These are phyloP conservation scores for Neomonachus schauinslandi DNA, from an alignment of 2,113 vertebrate species.

Conservation along the genomic window DNA sequence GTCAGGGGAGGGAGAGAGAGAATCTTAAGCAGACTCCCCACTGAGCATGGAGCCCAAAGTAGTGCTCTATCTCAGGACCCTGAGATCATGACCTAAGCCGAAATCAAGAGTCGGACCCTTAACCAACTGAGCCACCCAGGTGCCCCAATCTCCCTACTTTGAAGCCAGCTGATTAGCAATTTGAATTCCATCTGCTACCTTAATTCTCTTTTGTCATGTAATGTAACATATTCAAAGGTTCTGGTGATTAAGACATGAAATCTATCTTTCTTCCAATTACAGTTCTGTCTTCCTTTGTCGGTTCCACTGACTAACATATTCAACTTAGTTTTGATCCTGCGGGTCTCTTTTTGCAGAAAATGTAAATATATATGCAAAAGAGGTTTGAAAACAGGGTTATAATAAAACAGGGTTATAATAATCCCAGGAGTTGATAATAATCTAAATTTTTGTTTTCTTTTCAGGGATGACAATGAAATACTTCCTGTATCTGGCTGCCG, in stretches of 20 bases:
- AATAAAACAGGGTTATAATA: not conserved
- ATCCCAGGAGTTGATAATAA: not conserved
- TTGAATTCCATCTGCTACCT: not conserved
- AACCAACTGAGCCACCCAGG: not conserved
- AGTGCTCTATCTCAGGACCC: not conserved
- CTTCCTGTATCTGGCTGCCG: not conserved
- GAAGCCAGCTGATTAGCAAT: not conserved
- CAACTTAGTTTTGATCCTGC: not conserved
- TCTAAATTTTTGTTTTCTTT: conserved; percentile 32
- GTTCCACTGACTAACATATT: not conserved
- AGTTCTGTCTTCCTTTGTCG: not conserved
- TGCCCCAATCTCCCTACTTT: not conserved
- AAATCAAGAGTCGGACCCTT: not conserved
- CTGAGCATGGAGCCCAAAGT: not conserved
- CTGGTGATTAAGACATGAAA: not conserved
- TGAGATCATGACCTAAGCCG: not conserved
- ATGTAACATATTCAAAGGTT: not conserved
- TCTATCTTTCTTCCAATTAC: not conserved
- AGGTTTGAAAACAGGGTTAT: not conserved
- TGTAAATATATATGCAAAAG: not conserved
- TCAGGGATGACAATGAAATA: conserved; percentile 33
- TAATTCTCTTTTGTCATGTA: not conserved
- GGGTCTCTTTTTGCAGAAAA: not conserved
- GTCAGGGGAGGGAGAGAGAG: not conserved
- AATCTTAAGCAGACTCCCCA: not conserved